phyloP scores from a whole-genome alignment of 2,797 vertebrate genomes.

The Sebastes matsubarae region DNA sequence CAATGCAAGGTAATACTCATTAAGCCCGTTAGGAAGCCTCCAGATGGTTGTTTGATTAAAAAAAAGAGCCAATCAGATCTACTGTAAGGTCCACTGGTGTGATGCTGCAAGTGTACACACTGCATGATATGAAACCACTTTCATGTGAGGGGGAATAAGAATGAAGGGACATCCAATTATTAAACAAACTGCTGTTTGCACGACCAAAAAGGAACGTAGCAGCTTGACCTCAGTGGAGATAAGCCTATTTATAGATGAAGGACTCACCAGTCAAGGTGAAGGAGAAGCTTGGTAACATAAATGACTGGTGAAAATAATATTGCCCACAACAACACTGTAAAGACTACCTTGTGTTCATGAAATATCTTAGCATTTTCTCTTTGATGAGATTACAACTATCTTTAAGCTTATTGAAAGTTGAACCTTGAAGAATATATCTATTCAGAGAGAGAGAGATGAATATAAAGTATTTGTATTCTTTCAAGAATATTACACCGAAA shows the following conservation, averaged over 20 bases:
- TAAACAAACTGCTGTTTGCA: slow-evolving; percentile 35
- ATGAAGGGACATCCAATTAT: slow-evolving; percentile 48
- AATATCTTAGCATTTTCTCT: not conserved
- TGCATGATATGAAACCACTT: slow-evolving; percentile 25
- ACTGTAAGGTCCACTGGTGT: slow-evolving; percentile 22
- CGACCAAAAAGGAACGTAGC: slow-evolving; percentile 6
- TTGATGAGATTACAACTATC: not conserved
- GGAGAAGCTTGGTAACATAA: slow-evolving; percentile 10
- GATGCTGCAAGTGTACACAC: slow-evolving; percentile 13
- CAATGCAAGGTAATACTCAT: slow-evolving; percentile 36
- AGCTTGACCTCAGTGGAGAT: slow-evolving; percentile 40
- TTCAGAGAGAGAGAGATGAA: not conserved
- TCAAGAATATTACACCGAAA: not conserved
- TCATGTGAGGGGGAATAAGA: slow-evolving; percentile 29
- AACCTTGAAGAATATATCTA: not conserved
- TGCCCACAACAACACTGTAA: not conserved
- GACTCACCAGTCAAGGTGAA: slow-evolving; percentile 28
- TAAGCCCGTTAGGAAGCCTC: slow-evolving; percentile 33
- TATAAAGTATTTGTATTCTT: not conserved
- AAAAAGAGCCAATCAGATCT: slow-evolving; percentile 33
- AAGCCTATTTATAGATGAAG: slow-evolving; percentile 48
- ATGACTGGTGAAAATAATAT: slow-evolving; percentile 6
- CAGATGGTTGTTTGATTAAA: slow-evolving; percentile 60
- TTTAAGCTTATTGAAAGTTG: not conserved
- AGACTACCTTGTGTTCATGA: not conserved